Conservation (phyloP, 1,140 invertebrate species). For the Ephestia elutella region DNA sequence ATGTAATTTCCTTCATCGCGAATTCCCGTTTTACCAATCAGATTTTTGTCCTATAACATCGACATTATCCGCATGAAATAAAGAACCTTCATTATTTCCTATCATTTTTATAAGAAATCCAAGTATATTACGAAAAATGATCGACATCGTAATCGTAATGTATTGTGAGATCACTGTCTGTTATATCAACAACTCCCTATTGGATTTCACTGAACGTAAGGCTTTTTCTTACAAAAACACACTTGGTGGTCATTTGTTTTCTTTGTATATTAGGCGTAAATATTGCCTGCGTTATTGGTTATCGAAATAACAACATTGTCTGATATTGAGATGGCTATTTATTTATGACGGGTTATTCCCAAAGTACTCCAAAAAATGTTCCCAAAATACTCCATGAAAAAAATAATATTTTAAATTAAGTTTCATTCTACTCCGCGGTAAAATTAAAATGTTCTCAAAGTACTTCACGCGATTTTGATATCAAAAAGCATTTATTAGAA, state of each 20-base stretch:
- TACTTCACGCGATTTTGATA: too few species aligned
- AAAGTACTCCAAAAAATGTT: too few species aligned
- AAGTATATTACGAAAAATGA: background rate
- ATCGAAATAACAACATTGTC: background rate
- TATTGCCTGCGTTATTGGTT: background rate
- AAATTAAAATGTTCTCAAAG: too few species aligned
- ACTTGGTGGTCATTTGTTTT: background rate
- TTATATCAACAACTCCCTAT: background rate
- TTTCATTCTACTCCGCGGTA: too few species aligned
- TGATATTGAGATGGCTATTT: background rate
- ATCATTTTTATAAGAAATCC: background rate
- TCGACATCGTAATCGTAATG: background rate
- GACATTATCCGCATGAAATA: too few species aligned
- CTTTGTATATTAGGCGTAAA: background rate
- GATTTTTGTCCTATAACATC: too few species aligned
- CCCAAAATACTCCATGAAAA: too few species aligned
- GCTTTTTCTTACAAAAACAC: constrained; percentile 2
- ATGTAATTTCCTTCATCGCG: too few species aligned
- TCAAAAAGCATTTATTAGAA: too few species aligned
- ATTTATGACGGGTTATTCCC: background rate
- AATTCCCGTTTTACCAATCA: background rate
- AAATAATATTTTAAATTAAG: too few species aligned
- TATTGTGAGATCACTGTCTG: background rate
- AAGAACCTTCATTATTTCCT: too few species aligned
- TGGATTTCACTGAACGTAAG: background rate